phyloP scores from a whole-genome alignment of 1,140 invertebrate genomes.

The Drosophila pectinifera region DNA sequence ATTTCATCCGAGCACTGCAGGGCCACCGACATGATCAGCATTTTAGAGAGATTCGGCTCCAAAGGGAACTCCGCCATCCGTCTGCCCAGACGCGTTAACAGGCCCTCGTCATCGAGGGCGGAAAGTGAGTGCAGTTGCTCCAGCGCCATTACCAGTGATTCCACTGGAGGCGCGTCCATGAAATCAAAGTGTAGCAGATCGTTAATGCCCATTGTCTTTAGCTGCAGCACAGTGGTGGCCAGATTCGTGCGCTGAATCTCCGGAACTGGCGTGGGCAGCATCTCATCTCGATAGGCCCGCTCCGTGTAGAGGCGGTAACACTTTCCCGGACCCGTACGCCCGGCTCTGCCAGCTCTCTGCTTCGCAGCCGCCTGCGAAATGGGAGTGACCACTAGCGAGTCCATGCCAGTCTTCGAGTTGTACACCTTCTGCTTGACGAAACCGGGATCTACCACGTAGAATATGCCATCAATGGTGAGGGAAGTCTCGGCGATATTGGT shows the following conservation, averaged over 20 bases:
- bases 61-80: constrained; percentile 99
- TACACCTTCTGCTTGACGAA: constrained; percentile 99
- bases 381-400: constrained; percentile 98
- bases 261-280: constrained; percentile 99
- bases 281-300: constrained; percentile 98
- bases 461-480: constrained; percentile 99
- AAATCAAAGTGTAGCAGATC: constrained; percentile 99
- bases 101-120: constrained; percentile 98
- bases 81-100: constrained; percentile 96
- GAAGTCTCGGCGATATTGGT: constrained; percentile 99
- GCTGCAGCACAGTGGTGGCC: constrained; percentile 96
- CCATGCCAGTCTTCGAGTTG: constrained; percentile 99
- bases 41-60: constrained; percentile 99
- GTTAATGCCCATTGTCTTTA: constrained; percentile 99
- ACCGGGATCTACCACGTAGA: constrained; percentile 99
- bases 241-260: constrained; percentile 99
- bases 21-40: constrained; percentile 99
- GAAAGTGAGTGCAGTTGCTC: constrained; percentile 98
- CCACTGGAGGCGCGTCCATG: constrained; percentile 99
- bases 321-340: constrained; percentile 98
- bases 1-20: constrained; percentile 99
- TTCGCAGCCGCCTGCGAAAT: constrained; percentile 99
- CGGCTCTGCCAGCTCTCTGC: constrained; percentile 97
- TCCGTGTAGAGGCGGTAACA: constrained; percentile 99
- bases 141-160: constrained; percentile 98